Evolutionary conservation across 1,140 invertebrate species (phyloP), one percentile per base, ranked within the genome.

Genomic region (Drosophila bipectinata): DNA sequence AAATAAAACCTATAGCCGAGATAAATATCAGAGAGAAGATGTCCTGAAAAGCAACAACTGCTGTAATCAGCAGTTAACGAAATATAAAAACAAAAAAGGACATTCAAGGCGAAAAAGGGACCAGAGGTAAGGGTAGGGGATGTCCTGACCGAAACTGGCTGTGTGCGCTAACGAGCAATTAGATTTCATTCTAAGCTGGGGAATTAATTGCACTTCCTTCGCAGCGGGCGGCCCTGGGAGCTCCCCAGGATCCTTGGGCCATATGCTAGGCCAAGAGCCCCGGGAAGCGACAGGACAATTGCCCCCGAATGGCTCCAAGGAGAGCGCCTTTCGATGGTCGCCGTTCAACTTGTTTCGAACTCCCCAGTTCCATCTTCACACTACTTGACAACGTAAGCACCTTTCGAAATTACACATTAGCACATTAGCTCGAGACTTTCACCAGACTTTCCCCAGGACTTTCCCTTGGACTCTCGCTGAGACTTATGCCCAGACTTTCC

Each of bases 51-150:
- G 54, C 59, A 55, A 67, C 89, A 91, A 91, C 79, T 90, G 85
- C 85, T 90, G 87, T 90, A 91, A 91, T 91, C 90, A 91, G 90
- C 90, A 91, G 90, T 91, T 91, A 89, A 90, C 90, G 88, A 87
- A 89, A 91, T 87, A 91, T 85, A 91, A 82, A 90, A 89, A 89
- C 85, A 89, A 79, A 85, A 85, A 77, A 66, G 58, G 54, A 54
- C 62, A 68, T 39, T 57, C 44, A 32, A 52, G 44, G 47, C 4
- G 30, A 37, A 54, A 37, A 37, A 37, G 34, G 34, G 34, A 37
- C 34, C 3, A 10, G 10, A n/a, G 10, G n/a, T 4, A 41, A 14
- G 39, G 39, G 14, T 3, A 14, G 10, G 32, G 34, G 34, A 37
- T 37, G 34, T 32, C 37, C 49, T 59, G 77, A 66, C 77, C 59